phyloP scores from a whole-genome alignment of 2,113 vertebrate species.

The Laterallus jamaicensis region DNA sequence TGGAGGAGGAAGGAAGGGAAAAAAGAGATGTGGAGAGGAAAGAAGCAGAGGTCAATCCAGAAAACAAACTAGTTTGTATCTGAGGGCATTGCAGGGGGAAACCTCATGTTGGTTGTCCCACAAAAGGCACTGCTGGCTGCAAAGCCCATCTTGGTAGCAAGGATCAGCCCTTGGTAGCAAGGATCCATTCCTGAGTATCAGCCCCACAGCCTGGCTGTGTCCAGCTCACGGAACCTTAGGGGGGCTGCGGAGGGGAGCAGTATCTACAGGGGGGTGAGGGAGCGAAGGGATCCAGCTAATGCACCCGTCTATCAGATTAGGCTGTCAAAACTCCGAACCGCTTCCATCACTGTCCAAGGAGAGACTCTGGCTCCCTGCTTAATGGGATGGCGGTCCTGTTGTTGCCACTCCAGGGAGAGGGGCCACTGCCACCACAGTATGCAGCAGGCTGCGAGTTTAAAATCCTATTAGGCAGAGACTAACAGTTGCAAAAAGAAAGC shows the following conservation, averaged over 20 bases:
- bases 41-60: not conserved
- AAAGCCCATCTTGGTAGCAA: not conserved
- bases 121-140: not conserved
- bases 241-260: not conserved
- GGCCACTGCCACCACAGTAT: constrained; percentile 30
- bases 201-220: not conserved
- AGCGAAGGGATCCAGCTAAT: constrained; percentile 50
- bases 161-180: not conserved
- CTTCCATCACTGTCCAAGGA: constrained; percentile 69
- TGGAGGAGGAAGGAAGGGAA: not conserved
- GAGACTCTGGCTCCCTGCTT: constrained; percentile 19
- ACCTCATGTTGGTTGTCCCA: not conserved
- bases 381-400: constrained; percentile 55
- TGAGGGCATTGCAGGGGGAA: not conserved
- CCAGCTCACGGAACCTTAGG: not conserved
- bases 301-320: constrained; percentile 59
- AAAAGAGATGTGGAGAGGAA: not conserved
- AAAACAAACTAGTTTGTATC: not conserved
- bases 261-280: not conserved
- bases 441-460: constrained; percentile 76
- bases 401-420: constrained; percentile 63
- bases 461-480: constrained; percentile 88
- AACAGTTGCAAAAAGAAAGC: constrained; percentile 86
- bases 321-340: constrained; percentile 45
- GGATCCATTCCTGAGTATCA: not conserved